Evolutionary conservation across 2,797 vertebrate genomes (phyloP).

Genomic region (Karalla daura): DNA sequence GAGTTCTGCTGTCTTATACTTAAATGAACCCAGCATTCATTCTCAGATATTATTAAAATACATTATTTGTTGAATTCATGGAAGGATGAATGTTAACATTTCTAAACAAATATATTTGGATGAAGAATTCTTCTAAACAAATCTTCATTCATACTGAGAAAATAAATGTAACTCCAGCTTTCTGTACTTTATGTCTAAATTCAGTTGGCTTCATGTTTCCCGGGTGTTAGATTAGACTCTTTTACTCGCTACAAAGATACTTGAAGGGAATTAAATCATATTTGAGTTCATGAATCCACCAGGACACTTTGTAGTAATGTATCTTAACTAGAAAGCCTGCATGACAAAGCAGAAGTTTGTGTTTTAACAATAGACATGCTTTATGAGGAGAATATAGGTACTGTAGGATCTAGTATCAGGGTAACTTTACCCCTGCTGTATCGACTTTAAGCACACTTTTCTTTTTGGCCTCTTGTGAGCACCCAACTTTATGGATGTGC

Average conservation of each 20-base stretch:
- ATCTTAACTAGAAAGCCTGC: background rate
- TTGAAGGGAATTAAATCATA: no score
- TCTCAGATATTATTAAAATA: background rate
- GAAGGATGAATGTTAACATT: background rate
- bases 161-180: background rate
- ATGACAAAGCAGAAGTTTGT: background rate
- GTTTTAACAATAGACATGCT: background rate
- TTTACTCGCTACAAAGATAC: no score
- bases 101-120: background rate
- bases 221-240: no score
- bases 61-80: conserved; percentile 4
- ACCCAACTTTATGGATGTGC: background rate
- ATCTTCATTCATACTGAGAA: background rate
- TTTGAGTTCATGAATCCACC: background rate
- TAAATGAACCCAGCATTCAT: no score
- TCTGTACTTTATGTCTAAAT: background rate
- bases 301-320: conserved; percentile 2
- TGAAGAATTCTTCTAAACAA: background rate
- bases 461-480: background rate
- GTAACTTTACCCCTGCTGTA: background rate
- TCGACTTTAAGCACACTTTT: background rate
- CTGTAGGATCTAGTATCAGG: background rate
- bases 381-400: background rate
- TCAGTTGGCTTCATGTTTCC: background rate
- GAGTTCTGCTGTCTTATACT: no score